Conservation (phyloP, 2,797 vertebrate genomes). For the Chelon auratus region DNA sequence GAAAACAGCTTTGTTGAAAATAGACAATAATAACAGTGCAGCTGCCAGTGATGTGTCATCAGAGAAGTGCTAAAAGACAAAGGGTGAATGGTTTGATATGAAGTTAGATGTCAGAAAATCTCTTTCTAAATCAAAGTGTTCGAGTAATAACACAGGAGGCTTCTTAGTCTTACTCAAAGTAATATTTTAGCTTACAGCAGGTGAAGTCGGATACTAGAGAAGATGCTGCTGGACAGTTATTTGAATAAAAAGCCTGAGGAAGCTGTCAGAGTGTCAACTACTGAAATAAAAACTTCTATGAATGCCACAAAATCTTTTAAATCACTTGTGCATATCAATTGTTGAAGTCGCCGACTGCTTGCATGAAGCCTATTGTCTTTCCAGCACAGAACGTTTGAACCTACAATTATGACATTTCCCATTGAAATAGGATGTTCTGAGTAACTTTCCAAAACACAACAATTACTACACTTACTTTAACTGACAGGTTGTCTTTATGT, state of each 20-base stretch:
- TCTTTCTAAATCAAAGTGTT: background rate
- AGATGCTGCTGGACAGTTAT: background rate
- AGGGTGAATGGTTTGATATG: background rate
- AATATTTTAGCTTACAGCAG: background rate
- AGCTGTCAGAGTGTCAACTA: slow-evolving; percentile 2
- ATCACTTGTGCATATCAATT: background rate
- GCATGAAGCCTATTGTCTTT: background rate
- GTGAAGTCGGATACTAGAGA: background rate
- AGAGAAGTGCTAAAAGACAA: background rate
- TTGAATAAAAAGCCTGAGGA: background rate
- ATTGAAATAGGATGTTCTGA: background rate
- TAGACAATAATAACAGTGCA: background rate
- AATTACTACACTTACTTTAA: background rate
- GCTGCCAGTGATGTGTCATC: background rate
- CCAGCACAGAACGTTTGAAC: background rate
- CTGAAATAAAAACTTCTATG: background rate
- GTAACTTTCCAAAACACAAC: background rate
- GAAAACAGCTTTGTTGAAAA: background rate
- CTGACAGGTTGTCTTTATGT: background rate
- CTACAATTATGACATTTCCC: no score
- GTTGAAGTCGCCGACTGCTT: background rate
- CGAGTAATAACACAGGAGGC: background rate
- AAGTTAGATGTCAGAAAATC: background rate
- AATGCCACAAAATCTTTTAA: background rate
- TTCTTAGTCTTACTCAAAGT: background rate